A percentile compares a stretch with the other conserved stretches of the same genome.
Conservation (phyloP, 2,888 invertebrate genomes). For the Aricia artaxerxes region DNA sequence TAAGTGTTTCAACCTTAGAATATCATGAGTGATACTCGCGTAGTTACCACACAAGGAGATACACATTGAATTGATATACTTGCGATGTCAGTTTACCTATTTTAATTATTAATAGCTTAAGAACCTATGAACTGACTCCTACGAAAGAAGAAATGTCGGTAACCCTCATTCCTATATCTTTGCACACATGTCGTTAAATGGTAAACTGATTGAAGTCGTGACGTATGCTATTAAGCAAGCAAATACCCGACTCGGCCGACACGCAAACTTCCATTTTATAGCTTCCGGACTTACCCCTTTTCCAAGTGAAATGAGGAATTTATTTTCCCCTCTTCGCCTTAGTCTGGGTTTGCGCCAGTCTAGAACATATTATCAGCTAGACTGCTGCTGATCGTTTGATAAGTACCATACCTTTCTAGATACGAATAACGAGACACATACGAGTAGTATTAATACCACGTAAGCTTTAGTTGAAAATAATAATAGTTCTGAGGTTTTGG, state of each 20-base stretch:
- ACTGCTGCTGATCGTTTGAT: background rate
- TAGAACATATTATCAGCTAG: background rate
- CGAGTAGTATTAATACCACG: too few relatives aligned
- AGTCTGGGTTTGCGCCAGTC: background rate
- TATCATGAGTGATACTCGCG: too few relatives aligned
- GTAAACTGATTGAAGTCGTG: background rate
- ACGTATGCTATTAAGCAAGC: background rate
- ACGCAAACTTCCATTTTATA: conserved; percentile 4
- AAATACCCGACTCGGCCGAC: background rate
- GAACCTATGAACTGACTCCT: too few relatives aligned
- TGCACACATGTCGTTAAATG: background rate
- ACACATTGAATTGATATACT: too few relatives aligned
- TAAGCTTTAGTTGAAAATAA: too few relatives aligned
- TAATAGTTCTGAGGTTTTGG: too few relatives aligned
- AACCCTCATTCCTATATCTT: background rate
- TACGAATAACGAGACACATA: too few relatives aligned
- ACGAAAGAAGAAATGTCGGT: too few relatives aligned
- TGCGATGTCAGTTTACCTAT: too few relatives aligned
- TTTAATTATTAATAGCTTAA: too few relatives aligned
- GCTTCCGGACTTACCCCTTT: background rate
- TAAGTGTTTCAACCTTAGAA: too few relatives aligned
- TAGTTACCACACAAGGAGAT: too few relatives aligned
- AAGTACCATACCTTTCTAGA: background rate
- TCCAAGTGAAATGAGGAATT: background rate
- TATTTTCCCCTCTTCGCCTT: background rate